These are phyloP conservation scores for Tipula unca DNA, from an alignment of 2,888 invertebrate species.

Conservation along the genomic window DNA sequence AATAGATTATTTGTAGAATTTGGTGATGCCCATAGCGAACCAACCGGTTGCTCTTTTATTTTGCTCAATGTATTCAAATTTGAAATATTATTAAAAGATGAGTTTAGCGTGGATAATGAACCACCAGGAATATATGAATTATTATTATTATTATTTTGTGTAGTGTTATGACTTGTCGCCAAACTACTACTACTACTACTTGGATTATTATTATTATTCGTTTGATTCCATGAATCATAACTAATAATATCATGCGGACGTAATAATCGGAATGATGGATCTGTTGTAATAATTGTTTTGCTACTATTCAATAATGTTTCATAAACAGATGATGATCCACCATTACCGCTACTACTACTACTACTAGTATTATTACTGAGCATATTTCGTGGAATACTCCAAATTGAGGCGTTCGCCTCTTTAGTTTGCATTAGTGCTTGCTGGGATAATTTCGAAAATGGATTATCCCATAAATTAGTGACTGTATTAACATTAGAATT, in stretches of 20 bases:
- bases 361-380: neutral
- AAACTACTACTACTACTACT: neutral
- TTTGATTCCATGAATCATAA: constrained; percentile 28
- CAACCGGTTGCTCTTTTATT: constrained; percentile 25
- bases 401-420: constrained; percentile 27
- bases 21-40: constrained; percentile 26
- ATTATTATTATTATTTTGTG: neutral
- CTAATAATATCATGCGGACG: constrained; percentile 32
- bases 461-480: constrained; percentile 28
- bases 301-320: neutral
- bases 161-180: neutral
- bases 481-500: constrained; percentile 22
- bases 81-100: neutral
- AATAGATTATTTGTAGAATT: constrained; percentile 20
- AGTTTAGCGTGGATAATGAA: neutral
- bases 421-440: constrained; percentile 24
- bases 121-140: constrained; percentile 9
- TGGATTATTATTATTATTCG: neutral
- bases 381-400: constrained; percentile 24
- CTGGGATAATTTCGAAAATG: constrained; percentile 28
- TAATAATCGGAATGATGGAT: constrained; percentile 20
- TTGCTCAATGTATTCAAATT: neutral
- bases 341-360: neutral
- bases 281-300: constrained; percentile 24
- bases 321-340: neutral